Evolutionary conservation across 2,888 invertebrate species (phyloP).

Genomic region (Glaucopsyche alexis): DNA sequence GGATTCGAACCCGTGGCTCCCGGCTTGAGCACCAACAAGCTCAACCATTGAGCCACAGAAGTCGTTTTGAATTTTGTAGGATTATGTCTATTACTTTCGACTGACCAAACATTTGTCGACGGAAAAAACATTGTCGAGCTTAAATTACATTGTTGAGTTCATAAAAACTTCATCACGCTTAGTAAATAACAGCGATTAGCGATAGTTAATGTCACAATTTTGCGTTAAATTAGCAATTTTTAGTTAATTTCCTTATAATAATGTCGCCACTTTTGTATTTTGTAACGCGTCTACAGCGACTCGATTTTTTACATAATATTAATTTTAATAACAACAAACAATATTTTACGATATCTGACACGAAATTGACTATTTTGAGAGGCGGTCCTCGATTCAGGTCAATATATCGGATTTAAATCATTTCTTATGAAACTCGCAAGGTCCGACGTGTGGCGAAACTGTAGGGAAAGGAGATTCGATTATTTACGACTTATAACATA

Average conservation of each 20-base stretch:
- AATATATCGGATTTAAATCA: constrained; percentile 25
- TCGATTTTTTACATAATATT: background rate
- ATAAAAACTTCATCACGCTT: too few relatives aligned
- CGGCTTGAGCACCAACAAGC: too few relatives aligned
- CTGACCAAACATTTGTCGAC: too few relatives aligned
- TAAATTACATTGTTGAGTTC: too few relatives aligned
- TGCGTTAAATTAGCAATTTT: constrained; percentile 9
- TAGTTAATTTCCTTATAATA: background rate
- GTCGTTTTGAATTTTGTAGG: too few relatives aligned
- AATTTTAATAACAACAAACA: background rate
- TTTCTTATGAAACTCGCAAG: constrained; percentile 26
- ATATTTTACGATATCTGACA: constrained; percentile 19
- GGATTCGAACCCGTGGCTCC: too few relatives aligned
- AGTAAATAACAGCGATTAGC: too few relatives aligned
- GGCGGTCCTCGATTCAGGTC: background rate
- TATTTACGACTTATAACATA: background rate
- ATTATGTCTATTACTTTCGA: too few relatives aligned
- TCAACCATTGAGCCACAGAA: too few relatives aligned
- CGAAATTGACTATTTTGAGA: background rate
- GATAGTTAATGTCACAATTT: background rate
- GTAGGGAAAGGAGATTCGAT: constrained; percentile 19
- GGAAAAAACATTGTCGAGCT: too few relatives aligned
- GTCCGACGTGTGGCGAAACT: constrained; percentile 24
- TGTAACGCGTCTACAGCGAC: background rate
- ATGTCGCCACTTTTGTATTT: background rate